Base-by-base conservation (phyloP, 2,888 invertebrate genomes). In the Polymixis flavicincta region DNA sequence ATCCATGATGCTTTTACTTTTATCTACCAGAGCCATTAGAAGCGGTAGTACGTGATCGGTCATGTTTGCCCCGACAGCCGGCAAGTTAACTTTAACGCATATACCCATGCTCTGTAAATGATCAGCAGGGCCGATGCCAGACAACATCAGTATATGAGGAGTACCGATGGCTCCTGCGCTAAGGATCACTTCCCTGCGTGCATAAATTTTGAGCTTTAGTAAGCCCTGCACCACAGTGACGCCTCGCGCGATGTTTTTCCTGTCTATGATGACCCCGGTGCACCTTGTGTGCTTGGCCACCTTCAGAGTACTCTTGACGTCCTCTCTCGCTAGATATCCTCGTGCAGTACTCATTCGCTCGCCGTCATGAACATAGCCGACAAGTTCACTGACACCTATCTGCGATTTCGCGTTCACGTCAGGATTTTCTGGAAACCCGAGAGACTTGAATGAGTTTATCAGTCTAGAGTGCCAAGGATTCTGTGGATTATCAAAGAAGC, bases 61-160 rank as follows among this genome's bases (percentile, higher is more conserved):
- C 91, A 95, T 88, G 48, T 90, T 85, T 0, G 92, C 87, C 0
- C 95, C 95, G 5, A 95, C 95, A 0, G 59, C 83, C 2, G 94
- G 90, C 28, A 93, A 75, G 72, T 94, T 87, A 0, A 85, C 87
- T 54, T 85, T 87, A 5, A 93, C 89, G 0, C 85, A 74, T 28
- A 95, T 91, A 0, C 86, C 85, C 69, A 93, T 82, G 9, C 79
- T 64, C 9, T 78, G 54, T 54, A 95, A 85, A 66, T 94, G 94
- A 0, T 89, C 85, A 3, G 89, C 87, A 2, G 90, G 93, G 0
- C 95, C 95, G 4, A 95, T 80, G 0, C 95, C 95, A 1, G 95
- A 95, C 42, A 92, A 75, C 93, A 93, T 89, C 68, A 95, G 75
- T 71, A 95, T 88, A 57, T 95, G 94, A 14, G 95, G 92, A 1